phyloP scores from a whole-genome alignment of 2,888 invertebrate genomes.

The Cyaniris semiargus region DNA sequence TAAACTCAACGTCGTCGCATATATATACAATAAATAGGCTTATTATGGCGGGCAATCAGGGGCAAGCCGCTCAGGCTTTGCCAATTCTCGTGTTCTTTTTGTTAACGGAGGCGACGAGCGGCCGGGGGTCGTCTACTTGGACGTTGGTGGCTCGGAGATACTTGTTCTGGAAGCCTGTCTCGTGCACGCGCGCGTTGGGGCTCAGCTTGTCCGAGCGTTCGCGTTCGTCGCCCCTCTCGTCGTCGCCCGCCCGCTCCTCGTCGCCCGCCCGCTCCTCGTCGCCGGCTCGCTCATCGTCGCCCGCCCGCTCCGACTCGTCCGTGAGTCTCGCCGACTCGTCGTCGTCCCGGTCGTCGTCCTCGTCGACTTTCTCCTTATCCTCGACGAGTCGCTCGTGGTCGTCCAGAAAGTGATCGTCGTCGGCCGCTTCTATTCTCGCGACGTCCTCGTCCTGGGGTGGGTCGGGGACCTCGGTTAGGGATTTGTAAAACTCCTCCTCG shows the following conservation, averaged over 20 bases:
- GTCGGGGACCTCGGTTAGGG: constrained; percentile 55
- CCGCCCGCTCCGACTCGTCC: constrained; percentile 45
- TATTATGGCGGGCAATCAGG: constrained; percentile 59
- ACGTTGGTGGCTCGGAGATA: constrained; percentile 63
- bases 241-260: constrained; percentile 49
- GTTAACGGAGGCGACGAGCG: constrained; percentile 42
- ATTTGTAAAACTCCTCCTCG: constrained; percentile 61
- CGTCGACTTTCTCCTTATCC: constrained; percentile 54
- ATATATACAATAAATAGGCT: constrained; percentile 59
- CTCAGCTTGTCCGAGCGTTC: constrained; percentile 55
- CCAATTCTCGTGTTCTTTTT: constrained; percentile 46
- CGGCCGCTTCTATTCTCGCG: constrained; percentile 55
- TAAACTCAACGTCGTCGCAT: background rate
- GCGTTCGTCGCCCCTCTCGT: constrained; percentile 46
- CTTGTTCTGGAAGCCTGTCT: constrained; percentile 62
- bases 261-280: constrained; percentile 48
- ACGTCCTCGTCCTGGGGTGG: constrained; percentile 64
- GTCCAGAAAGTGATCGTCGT: constrained; percentile 53
- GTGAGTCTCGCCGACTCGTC: constrained; percentile 38
- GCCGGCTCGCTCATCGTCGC: constrained; percentile 46
- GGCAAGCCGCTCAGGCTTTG: constrained; percentile 42
- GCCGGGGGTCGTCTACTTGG: constrained; percentile 59
- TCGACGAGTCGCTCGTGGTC: constrained; percentile 62
- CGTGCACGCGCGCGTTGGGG: constrained; percentile 60
- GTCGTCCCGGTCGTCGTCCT: constrained; percentile 44